Conservation (phyloP, 1,140 invertebrate genomes). For the Aphaenogaster rudis region DNA sequence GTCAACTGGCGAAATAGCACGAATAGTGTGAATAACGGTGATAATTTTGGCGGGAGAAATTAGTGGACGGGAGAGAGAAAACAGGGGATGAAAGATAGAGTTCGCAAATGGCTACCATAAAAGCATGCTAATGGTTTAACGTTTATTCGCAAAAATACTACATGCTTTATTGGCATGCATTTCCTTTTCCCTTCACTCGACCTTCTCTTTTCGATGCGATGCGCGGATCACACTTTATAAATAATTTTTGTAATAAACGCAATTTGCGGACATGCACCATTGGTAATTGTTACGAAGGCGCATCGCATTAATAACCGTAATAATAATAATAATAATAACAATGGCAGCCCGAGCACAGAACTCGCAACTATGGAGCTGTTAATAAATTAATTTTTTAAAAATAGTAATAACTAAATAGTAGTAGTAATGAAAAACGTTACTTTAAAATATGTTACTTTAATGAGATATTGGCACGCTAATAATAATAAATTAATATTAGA, state of each 20-base stretch:
- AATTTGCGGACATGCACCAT: slow-evolving; percentile 48
- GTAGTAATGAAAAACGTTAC: neutral
- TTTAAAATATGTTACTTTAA: slow-evolving; percentile 29
- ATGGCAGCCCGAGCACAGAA: neutral
- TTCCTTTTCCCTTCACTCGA: slow-evolving; percentile 17
- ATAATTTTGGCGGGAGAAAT: slow-evolving; percentile 48
- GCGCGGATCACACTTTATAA: slow-evolving; percentile 34
- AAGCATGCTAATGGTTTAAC: slow-evolving; percentile 50
- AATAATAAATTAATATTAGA: slow-evolving; percentile 28
- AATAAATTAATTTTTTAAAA: slow-evolving; percentile 32
- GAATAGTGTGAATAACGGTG: slow-evolving; percentile 54
- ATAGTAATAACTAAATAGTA: slow-evolving; percentile 1
- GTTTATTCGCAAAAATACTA: slow-evolving; percentile 54
- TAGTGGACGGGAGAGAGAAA: slow-evolving; percentile 38
- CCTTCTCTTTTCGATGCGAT: slow-evolving; percentile 19
- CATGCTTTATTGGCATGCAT: slow-evolving; percentile 42
- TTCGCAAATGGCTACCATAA: slow-evolving; percentile 52
- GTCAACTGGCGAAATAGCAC: slow-evolving; percentile 42
- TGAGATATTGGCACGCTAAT: neutral
- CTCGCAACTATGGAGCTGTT: slow-evolving; percentile 1
- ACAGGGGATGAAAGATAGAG: neutral
- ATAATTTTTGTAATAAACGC: slow-evolving; percentile 51
- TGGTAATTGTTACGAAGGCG: slow-evolving; percentile 48
- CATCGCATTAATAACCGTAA: slow-evolving; percentile 51
- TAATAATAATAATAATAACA: slow-evolving; percentile 41